Evolutionary conservation across 2,888 invertebrate genomes (phyloP).

Genomic region (Lacanobia oleracea): DNA sequence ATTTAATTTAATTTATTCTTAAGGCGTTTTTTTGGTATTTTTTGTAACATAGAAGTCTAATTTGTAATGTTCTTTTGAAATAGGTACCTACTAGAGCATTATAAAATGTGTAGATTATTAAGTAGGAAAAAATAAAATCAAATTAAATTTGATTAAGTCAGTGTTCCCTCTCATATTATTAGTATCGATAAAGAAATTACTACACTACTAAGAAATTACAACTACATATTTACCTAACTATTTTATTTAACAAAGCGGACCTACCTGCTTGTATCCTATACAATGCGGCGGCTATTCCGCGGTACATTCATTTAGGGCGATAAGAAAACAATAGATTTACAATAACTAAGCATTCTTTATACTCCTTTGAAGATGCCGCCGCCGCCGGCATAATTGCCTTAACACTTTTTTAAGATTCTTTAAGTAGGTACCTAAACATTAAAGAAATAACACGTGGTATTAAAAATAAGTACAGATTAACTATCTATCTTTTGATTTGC

Average conservation of each 20-base stretch:
- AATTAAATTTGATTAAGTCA: neutral
- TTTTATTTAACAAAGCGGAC: neutral
- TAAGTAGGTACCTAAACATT: neutral
- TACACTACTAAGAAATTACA: no score
- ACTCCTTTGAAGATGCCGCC: conserved; percentile 28
- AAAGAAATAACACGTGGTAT: neutral
- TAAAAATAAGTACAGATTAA: neutral
- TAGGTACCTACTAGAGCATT: neutral
- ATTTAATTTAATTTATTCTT: neutral
- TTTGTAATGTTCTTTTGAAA: neutral
- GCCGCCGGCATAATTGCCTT: conserved; percentile 17
- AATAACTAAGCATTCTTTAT: conserved; percentile 3
- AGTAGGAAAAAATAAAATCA: neutral
- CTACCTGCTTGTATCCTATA: conserved; percentile 12
- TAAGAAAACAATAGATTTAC: conserved; percentile 26
- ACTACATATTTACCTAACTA: neutral
- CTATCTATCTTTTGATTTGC: neutral
- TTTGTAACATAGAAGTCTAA: neutral
- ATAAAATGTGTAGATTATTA: neutral
- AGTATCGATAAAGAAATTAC: no score
- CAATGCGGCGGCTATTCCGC: neutral
- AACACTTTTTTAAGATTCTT: neutral
- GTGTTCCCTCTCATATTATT: no score
- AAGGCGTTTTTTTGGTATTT: neutral
- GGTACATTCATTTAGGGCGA: conserved; percentile 1